Conservation (phyloP, 92 coral and sea anemone genomes). For the Pocillopora grandis region DNA sequence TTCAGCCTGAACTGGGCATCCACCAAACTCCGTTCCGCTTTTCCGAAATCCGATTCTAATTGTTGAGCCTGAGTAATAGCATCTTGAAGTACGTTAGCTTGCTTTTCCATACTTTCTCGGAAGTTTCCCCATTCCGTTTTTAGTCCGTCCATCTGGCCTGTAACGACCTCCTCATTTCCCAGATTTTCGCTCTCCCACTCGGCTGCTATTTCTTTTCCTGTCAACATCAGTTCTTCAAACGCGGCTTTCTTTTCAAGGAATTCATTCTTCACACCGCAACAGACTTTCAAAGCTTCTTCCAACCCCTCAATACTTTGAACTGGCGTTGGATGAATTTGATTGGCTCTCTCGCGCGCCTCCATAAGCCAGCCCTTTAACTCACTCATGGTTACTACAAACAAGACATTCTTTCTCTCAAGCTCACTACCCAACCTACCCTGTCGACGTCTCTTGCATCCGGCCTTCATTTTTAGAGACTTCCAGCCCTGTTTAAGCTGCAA, state of each 20-base stretch:
- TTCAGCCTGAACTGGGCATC: conserved; percentile 37
- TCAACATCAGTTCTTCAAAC: conserved; percentile 50
- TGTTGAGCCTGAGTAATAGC: conserved; percentile 22
- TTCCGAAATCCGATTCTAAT: conserved; percentile 36
- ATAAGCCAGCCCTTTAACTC: conserved; percentile 48
- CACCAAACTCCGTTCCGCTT: conserved; percentile 33
- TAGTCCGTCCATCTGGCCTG: conserved; percentile 46
- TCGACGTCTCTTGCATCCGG: conserved; percentile 53
- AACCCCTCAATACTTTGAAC: conserved; percentile 16
- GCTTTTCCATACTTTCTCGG: conserved; percentile 24
- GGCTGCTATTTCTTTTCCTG: conserved; percentile 53
- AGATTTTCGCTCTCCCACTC: conserved; percentile 50
- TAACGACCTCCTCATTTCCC: conserved; percentile 22
- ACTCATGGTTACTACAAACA: conserved; percentile 54
- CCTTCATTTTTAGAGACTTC: conserved; percentile 49
- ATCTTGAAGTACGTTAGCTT: conserved; percentile 37
- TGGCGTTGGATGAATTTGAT: conserved; percentile 1
- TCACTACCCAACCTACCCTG: conserved; percentile 62
- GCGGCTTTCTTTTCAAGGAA: conserved; percentile 50
- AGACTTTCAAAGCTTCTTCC: conserved; percentile 50
- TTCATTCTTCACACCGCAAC: conserved; percentile 31
- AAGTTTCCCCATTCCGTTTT: conserved; percentile 45
- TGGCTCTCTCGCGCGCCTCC: conserved; percentile 38
- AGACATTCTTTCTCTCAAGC: conserved; percentile 57
- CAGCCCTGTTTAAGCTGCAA: conserved; percentile 58